Conservation (phyloP, 2,797 vertebrate genomes). For the Lepidocolaptes lacrymiger region DNA sequence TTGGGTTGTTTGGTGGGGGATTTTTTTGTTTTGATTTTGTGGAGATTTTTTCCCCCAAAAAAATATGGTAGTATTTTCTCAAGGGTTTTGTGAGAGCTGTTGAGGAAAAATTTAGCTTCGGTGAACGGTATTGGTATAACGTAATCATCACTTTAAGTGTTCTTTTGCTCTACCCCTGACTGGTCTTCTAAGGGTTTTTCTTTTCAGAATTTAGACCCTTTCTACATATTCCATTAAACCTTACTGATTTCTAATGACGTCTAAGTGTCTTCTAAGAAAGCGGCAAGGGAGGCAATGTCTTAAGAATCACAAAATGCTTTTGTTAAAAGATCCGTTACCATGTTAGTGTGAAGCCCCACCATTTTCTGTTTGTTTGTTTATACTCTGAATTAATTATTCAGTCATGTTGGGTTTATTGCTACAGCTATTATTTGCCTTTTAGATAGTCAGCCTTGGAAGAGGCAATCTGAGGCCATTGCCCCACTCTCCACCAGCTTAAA, state of each 20-base stretch:
- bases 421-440: neutral
- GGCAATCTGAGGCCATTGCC: neutral
- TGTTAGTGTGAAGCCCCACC: accelerated
- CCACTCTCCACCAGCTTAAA: neutral
- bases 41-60: accelerated
- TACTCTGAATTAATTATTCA: neutral
- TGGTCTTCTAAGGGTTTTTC: neutral
- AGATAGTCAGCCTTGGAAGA: neutral
- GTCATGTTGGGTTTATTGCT: neutral
- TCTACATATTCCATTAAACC: neutral
- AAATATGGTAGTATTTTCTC: neutral
- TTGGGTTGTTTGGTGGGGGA: accelerated
- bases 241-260: neutral
- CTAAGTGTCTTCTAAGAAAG: neutral
- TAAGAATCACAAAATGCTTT: neutral
- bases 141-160: neutral
- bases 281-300: accelerated
- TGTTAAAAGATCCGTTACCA: neutral
- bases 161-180: neutral
- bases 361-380: neutral
- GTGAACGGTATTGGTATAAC: neutral
- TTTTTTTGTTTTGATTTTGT: neutral
- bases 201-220: neutral
- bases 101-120: neutral
- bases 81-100: neutral